These are phyloP conservation scores for Metopia argyrocephala DNA, from an alignment of 2,888 invertebrate genomes.

Conservation along the genomic window DNA sequence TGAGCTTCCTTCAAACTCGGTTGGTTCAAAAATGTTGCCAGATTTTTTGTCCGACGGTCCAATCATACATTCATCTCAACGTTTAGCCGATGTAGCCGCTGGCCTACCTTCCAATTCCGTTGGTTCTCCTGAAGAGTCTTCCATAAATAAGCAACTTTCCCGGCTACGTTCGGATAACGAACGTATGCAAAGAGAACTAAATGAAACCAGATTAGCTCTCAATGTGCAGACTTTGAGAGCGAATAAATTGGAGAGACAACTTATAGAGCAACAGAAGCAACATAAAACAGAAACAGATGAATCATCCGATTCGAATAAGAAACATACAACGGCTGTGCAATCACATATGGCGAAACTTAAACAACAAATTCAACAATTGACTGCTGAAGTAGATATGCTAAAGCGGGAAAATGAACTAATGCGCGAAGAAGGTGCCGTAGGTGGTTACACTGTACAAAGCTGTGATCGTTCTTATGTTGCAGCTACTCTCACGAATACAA, in stretches of 20 bases:
- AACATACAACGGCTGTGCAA: constrained; percentile 82
- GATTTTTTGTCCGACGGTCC: constrained; percentile 87
- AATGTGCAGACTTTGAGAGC: constrained; percentile 80
- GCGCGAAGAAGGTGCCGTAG: constrained; percentile 79
- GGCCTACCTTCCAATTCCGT: constrained; percentile 76
- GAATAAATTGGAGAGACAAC: constrained; percentile 80
- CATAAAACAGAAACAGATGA: constrained; percentile 82
- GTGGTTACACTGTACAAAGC: constrained; percentile 68
- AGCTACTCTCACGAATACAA: constrained; percentile 45
- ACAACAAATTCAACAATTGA: constrained; percentile 85
- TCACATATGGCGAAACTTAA: constrained; percentile 82
- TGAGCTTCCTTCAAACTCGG: constrained; percentile 56
- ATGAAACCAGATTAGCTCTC: constrained; percentile 80
- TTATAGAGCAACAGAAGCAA: constrained; percentile 80
- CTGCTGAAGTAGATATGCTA: constrained; percentile 79
- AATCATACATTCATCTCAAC: constrained; percentile 78
- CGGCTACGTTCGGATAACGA: constrained; percentile 75
- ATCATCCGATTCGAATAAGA: constrained; percentile 81
- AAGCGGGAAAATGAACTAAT: constrained; percentile 80
- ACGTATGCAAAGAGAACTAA: constrained; percentile 81
- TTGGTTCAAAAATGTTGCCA: constrained; percentile 79
- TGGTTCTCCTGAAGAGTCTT: constrained; percentile 77
- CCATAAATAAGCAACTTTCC: constrained; percentile 71
- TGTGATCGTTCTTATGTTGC: constrained; percentile 65
- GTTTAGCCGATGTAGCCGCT: constrained; percentile 77